Conservation (phyloP, 2,797 vertebrate species). For the Argentina silus region DNA sequence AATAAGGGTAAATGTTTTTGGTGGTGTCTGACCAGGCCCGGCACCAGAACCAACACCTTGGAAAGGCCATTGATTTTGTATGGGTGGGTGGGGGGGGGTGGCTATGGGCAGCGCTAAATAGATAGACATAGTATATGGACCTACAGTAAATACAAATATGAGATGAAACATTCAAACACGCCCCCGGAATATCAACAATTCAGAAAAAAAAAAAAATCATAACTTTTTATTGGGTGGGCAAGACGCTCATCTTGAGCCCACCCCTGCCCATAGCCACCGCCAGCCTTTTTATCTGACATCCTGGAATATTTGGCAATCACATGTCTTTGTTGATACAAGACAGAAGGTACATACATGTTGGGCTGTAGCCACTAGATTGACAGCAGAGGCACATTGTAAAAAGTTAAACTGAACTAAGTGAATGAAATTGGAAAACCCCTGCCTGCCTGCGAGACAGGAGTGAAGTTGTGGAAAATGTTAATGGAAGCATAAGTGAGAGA, state of each 20-base stretch:
- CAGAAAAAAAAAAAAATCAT: no score
- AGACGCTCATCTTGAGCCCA: no score
- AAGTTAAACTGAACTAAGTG: not conserved
- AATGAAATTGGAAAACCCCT: conserved; percentile 56
- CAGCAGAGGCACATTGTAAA: not conserved
- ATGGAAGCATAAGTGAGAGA: conserved; percentile 59
- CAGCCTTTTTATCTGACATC: conserved; percentile 14
- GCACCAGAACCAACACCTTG: no score
- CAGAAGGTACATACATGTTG: not conserved
- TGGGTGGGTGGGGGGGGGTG: no score
- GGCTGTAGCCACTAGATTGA: conserved; percentile 6
- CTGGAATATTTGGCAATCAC: not conserved
- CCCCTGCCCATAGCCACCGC: no score
- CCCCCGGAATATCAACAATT: no score
- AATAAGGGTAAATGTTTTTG: conserved; percentile 13
- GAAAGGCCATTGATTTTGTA: no score
- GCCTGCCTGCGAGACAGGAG: conserved; percentile 45
- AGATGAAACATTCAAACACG: no score
- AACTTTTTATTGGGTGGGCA: no score
- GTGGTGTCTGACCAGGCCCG: conserved; percentile 10
- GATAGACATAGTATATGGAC: no score
- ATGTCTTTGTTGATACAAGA: not conserved
- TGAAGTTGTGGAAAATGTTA: conserved; percentile 76
- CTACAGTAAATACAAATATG: no score
- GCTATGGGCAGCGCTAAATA: no score